Evolutionary conservation across 2,888 invertebrate species (phyloP), one percentile per base, ranked within the genome.

Genomic region (Drosophila pseudotakahashii): DNA sequence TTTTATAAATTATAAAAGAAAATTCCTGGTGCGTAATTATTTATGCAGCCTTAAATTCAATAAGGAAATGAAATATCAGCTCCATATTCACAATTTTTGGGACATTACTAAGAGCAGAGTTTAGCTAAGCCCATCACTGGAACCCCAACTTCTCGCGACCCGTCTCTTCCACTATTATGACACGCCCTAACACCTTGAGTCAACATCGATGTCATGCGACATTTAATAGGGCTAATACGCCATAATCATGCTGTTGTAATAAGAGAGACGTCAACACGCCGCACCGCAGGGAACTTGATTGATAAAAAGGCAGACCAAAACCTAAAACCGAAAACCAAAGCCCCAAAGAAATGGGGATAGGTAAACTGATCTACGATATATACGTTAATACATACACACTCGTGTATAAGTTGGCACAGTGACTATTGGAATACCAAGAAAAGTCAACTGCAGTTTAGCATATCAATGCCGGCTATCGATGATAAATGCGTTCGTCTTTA

Each of bases 231-330:
- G 69, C 88, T 88, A 83, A 83, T 83, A 74, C 88, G 83, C 62
- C 76, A 79, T 88, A 85, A 83, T 78, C 69, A 81, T 69, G 82
- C 76, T 76, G 72, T 79, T 88, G 79, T 74, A 82, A 80, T 82
- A 88, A 83, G 78, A 88, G 80, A 83, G 83, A 83, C 86, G 78
- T 83, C 83, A 83, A 83, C 83, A 88, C 88, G 83, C 73, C 39
- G 77, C 82, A 76, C 85, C 88, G 52, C 82, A 85, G 88, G 82
- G 85, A 55, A 72, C 82, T 82, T 77, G 77, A 82, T 82, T 82
- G 82, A 82, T 82, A 82, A 81, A 85, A 74, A 47, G 11, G 13
- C 23, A 44, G 19, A 53, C 45, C 50, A 3, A 11, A 11, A 34
- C 45, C 45, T 4, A 16, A 48, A 10, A 30, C 50, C 11, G 19